These are phyloP conservation scores for Heliconius melpomene DNA, from an alignment of 1,140 invertebrate species.

Conservation along the genomic window DNA sequence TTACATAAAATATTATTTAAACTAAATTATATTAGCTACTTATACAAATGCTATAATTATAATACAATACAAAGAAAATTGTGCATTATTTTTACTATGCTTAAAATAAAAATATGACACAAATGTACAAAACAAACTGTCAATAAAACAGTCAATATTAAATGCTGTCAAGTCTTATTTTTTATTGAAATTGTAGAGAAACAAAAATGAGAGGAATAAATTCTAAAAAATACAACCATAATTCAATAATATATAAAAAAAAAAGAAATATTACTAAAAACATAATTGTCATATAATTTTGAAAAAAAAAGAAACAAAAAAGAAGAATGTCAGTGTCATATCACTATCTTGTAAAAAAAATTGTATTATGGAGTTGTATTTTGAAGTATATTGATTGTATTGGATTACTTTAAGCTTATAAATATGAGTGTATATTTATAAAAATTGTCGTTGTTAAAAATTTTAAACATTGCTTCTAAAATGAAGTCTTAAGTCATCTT, in stretches of 20 bases:
- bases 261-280: too few species aligned
- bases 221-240: too few species aligned
- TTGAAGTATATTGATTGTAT: too few species aligned
- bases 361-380: too few species aligned
- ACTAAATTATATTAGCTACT: conserved; percentile 9
- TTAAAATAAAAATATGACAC: conserved; percentile 30
- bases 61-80: conserved; percentile 14
- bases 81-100: conserved; percentile 16
- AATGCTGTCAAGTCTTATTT: conserved; percentile 9
- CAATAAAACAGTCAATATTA: conserved; percentile 13
- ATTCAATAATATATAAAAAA: too few species aligned
- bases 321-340: too few species aligned
- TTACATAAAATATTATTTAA: not conserved
- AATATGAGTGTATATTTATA: too few species aligned
- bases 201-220: not conserved
- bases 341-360: too few species aligned
- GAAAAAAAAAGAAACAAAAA: too few species aligned
- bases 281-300: too few species aligned
- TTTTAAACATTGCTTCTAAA: not conserved
- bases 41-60: not conserved
- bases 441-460: not conserved
- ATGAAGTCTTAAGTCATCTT: not conserved
- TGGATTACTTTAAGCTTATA: too few species aligned
- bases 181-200: not conserved
- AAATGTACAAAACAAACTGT: conserved; percentile 32